Evolutionary conservation across 2,888 invertebrate genomes (phyloP), one percentile per base, ranked within the genome.

Genomic region (Euphydryas editha): DNA sequence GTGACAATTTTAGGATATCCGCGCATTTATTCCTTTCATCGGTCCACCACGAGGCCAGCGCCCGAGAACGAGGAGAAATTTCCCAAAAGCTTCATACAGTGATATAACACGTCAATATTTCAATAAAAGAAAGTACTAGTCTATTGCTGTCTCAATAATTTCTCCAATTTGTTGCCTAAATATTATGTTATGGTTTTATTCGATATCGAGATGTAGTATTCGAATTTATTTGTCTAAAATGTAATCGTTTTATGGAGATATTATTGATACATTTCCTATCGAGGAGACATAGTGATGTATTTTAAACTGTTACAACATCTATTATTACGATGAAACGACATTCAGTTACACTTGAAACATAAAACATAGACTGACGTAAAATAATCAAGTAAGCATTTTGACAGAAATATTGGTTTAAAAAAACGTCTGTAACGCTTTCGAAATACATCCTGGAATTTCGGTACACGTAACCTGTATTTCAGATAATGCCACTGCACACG

Each of bases 91-190:
- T 62, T 60, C 62, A 63, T 49, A 63, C 42, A 59, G 47, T 46
- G 42, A 65, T 49, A 54, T 47, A 68, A 42, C 56, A 68, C 57
- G 59, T 65, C 57, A 36, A 68, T 54, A 59, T 55, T 69, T 47
- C 36, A 51, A 21, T 65, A 65, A 55, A 54, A 18, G 56, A 54
- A 13, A 20, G 61, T 51, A 66, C 44, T 57, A 63, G 11, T 49
- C 61, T 65, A 64, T 60, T 59, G 13, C 44, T 51, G 62, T 65
- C 46, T 70, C 65, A 70, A 70, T 68, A 70, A 70, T 70, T 60
- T 58, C 68, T 68, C 68, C 65, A 68, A 37, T 51, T 20, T 24
- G 6, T 15, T 18, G 8, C 2, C 1, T 54, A 4, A 36, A 36
- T 54, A n/a, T 36, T 1, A 17, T 36, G 30, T 54, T 2, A 10